Evolutionary conservation across 2,888 invertebrate species (phyloP), one percentile per base, ranked within the genome.

Genomic region (Cataglyphis albicans): DNA sequence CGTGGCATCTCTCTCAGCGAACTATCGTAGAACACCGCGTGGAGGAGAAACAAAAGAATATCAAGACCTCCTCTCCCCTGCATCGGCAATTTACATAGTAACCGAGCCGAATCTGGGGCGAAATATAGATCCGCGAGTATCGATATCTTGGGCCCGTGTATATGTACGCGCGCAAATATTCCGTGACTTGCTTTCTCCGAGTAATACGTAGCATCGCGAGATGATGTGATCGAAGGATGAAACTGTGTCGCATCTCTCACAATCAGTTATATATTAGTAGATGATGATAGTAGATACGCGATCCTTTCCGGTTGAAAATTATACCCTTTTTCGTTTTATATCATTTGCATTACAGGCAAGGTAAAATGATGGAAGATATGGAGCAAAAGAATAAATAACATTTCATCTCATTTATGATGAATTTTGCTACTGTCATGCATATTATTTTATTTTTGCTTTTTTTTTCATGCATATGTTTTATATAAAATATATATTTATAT

Each of bases 71-170:
- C 10, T 35, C 41, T 67, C 61, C 41, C 68, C 41, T 48, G 29
- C 70, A 76, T 83, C 75, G 75, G 35, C 61, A 63, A 87, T 87
- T 86, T 85, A 81, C 87, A 87, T 87, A 85, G 63, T 81, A 82
- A 82, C 68, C 76, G 80, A 85, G 75, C 72, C 82, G 75, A 74
- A 87, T 87, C 87, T 80, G 64, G 87, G 87, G 81, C 87, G 63
- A 84, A 81, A 70, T 78, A 70, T 70, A 59, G 59, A 70, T 48
- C 25, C 59, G 35, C 44, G 32, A 70, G 44, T 78, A 78, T 70
- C 44, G 70, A 59, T 70, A 44, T 68, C 32, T 21, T 15, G 7
- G 32, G 18, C 15, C 9, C 18, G n/a, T n/a, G 29, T 25, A 10
- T 63, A 15, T 29, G 65, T 44, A 48, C 18, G 63, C 63, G 18